Base-by-base conservation (phyloP, 2,797 vertebrate species). In the Poeciliopsis paucimaculata region DNA sequence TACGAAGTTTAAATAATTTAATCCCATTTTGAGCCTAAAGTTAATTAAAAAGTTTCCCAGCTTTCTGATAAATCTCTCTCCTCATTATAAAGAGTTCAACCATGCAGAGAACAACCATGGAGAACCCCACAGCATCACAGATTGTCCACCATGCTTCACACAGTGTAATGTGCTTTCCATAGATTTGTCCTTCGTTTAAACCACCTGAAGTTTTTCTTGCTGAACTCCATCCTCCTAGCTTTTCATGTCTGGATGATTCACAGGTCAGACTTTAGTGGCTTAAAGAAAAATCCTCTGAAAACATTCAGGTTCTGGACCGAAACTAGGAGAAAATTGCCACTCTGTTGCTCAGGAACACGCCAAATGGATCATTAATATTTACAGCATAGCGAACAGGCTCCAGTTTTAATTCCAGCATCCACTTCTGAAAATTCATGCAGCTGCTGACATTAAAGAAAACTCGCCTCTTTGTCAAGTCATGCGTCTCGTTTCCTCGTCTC, bases 371-470 rank as follows among this genome's bases (percentile, higher is more conserved):
- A 88, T 90, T 51, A 85, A 87, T 87, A 87, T 89, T 83, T 72
- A 76, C 81, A 77, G 1, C 68, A 26, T 2, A 34, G 53, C 28
- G 12, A 86, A 79, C 78, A 85, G 64, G 77, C 77, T 43, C 55
- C 2, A 4, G 16, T 70, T 75, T 80, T 75, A 10, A 60, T 71
- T 28, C n/a, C 60, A 5, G 45, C 0, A 34, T 77, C 76, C 81
- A 31, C n/a, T 1, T 20, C 80, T 43, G 70, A 11, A 90, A 89
- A 88, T 92, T 87, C 90, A 90, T 89, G 92, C 92, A 88, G 83
- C 77, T 81, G 26, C 82, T 93, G 92, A 92, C 92, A 93, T 93
- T 93, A 85, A 80, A 82, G 84, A 82, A 82, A 92, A 89, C 82
- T 87, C 66, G 77, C 8, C 77, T 85, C 92, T 93, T 93, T 92